Evolutionary conservation across 2,888 invertebrate species (phyloP).

Genomic region (Limenitis camilla): DNA sequence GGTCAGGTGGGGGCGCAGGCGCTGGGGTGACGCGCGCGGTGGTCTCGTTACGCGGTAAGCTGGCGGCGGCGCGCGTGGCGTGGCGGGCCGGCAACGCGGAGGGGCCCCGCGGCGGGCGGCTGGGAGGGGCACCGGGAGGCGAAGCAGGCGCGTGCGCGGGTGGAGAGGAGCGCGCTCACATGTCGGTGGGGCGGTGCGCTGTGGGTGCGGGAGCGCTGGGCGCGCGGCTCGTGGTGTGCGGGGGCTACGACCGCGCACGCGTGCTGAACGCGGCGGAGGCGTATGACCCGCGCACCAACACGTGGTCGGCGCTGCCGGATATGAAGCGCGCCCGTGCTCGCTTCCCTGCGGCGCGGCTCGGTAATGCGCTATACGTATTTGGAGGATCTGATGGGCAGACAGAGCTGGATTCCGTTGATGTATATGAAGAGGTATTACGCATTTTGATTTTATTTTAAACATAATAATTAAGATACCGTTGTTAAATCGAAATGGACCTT

Average conservation of each 20-base stretch:
- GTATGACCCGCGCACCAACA: constrained; percentile 80
- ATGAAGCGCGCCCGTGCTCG: constrained; percentile 86
- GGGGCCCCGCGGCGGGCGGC: constrained; percentile 79
- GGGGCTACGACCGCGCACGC: constrained; percentile 88
- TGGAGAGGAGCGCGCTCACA: constrained; percentile 70
- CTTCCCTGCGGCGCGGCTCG: constrained; percentile 80
- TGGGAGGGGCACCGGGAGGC: constrained; percentile 79
- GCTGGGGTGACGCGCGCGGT: constrained; percentile 33
- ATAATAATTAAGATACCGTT: too few species aligned
- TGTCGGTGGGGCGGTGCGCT: constrained; percentile 77
- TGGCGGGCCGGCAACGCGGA: constrained; percentile 61
- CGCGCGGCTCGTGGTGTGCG: constrained; percentile 84
- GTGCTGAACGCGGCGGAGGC: constrained; percentile 84
- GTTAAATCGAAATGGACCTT: too few species aligned
- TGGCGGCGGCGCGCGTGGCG: constrained; percentile 34
- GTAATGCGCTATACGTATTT: constrained; percentile 81
- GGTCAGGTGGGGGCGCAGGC: constrained; percentile 25
- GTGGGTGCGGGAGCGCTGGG: constrained; percentile 82
- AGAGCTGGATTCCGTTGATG: constrained; percentile 78
- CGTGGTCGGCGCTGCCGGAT: constrained; percentile 79
- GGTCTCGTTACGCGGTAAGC: constrained; percentile 29
- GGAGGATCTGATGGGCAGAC: constrained; percentile 89
- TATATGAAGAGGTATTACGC: constrained; percentile 28
- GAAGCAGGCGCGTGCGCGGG: constrained; percentile 76
- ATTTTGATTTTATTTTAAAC: neutral